phyloP scores from a whole-genome alignment of 2,797 vertebrate genomes.

The Psittacula derbiana region DNA sequence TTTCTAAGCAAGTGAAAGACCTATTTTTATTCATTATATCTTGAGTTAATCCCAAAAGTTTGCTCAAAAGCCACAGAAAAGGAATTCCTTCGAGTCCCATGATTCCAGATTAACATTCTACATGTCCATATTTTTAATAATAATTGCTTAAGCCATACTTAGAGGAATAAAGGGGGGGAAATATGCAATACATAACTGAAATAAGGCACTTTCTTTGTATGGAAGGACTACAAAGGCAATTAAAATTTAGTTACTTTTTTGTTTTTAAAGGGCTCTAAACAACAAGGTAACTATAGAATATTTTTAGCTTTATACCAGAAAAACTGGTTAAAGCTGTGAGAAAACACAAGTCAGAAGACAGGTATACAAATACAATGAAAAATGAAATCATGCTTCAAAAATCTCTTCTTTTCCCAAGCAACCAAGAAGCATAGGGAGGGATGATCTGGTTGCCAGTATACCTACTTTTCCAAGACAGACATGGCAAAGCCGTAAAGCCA shows the following conservation, averaged over 20 bases:
- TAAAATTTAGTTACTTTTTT: background rate
- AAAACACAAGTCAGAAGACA: background rate
- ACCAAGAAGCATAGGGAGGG: background rate
- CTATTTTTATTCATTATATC: background rate
- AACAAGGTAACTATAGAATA: background rate
- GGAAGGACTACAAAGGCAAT: background rate
- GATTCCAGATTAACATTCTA: background rate
- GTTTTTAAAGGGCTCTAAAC: background rate
- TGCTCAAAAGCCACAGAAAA: background rate
- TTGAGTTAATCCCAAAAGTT: background rate
- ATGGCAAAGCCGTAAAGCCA: background rate
- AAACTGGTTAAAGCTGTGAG: background rate
- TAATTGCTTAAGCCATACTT: background rate
- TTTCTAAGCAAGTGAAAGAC: background rate
- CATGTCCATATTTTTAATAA: background rate
- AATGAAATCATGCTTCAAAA: background rate
- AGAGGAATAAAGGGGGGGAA: background rate
- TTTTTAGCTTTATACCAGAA: background rate
- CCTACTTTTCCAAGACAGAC: background rate
- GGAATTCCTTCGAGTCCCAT: background rate
- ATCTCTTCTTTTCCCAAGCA: background rate
- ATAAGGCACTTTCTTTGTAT: background rate
- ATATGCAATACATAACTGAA: background rate
- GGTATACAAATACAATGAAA: background rate
- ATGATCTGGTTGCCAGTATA: background rate